Conservation (phyloP, 2,797 vertebrate species). For the Brachymystax lenok region DNA sequence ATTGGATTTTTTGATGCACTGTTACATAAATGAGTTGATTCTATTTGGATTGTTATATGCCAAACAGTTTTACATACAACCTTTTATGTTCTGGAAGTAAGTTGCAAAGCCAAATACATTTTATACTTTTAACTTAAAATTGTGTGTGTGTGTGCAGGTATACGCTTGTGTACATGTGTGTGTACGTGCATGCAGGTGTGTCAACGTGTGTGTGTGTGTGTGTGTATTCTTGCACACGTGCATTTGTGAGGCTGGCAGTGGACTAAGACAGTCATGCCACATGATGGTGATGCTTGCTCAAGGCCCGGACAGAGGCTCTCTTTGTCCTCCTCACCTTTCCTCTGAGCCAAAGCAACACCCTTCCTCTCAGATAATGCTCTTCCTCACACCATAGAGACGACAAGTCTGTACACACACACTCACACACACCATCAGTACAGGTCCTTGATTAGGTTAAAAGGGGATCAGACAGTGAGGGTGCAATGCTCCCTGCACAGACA, state of each 20-base stretch:
- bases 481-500: background rate
- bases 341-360: background rate
- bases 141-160: background rate
- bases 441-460: background rate
- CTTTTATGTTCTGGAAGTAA: background rate
- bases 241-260: background rate
- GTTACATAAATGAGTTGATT: no score
- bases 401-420: no score
- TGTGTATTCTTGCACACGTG: background rate
- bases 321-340: constrained; percentile 19
- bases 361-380: constrained; percentile 21
- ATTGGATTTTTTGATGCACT: no score
- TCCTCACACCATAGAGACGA: background rate
- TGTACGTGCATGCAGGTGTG: background rate
- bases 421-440: background rate
- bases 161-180: no score
- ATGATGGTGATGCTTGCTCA: constrained; percentile 7
- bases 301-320: constrained; percentile 33
- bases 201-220: no score
- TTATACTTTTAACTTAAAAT: no score
- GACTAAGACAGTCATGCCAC: constrained; percentile 1
- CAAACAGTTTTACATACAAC: background rate
- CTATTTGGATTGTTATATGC: no score
- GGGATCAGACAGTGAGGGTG: background rate
- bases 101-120: background rate